Conservation (phyloP, 2,888 invertebrate species). For the Pristionchus exspectatus region DNA sequence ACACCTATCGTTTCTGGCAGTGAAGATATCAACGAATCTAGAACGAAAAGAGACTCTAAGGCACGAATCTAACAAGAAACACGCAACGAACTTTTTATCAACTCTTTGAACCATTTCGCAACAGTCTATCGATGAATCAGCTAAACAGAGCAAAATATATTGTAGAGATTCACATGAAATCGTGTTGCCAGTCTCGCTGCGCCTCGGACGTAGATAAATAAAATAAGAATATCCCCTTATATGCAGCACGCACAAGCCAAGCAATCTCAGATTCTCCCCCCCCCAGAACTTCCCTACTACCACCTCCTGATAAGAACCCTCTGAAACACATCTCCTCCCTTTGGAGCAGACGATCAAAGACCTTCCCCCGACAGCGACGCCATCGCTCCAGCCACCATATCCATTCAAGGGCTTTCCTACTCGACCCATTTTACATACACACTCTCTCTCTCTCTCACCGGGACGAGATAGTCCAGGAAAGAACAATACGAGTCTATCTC, state of each 20-base stretch:
- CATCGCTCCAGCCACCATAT: background rate
- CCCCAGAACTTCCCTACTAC: background rate
- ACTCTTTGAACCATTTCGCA: background rate
- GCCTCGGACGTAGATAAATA: too few relatives aligned
- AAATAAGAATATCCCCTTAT: too few relatives aligned
- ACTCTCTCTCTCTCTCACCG: too few relatives aligned
- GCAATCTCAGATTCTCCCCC: background rate
- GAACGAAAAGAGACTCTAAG: background rate
- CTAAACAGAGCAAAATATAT: too few relatives aligned
- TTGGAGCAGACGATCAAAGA: background rate
- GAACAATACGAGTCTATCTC: background rate
- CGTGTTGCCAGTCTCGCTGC: too few relatives aligned
- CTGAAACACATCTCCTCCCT: background rate
- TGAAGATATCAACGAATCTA: background rate
- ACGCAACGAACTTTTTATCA: background rate
- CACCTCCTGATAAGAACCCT: background rate
- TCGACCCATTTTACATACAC: too few relatives aligned
- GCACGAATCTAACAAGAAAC: background rate
- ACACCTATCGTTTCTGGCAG: background rate
- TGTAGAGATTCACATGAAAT: too few relatives aligned
- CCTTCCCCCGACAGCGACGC: background rate
- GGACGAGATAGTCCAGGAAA: too few relatives aligned
- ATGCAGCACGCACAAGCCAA: too few relatives aligned
- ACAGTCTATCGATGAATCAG: too few relatives aligned
- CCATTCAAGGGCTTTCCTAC: too few relatives aligned